Percentiles rank a stretch among this genome's conserved stretches.
Evolutionary conservation across 2,888 invertebrate species (phyloP).

Genomic region (Watsonalla cultraria): DNA sequence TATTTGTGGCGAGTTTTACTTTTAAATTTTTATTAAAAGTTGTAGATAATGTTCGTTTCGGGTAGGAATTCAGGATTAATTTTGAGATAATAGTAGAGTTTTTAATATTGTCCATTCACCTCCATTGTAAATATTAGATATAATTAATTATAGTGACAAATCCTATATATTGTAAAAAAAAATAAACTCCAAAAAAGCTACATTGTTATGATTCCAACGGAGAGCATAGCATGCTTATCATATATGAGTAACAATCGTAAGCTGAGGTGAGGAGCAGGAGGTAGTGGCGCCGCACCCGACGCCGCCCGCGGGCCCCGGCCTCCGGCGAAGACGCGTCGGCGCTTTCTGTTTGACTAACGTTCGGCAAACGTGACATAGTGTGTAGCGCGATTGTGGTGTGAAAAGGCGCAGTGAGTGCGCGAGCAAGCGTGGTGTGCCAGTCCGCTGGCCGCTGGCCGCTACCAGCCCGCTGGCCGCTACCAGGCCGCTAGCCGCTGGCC

Average conservation of each 20-base stretch:
- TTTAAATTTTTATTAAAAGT: slow-evolving; percentile 71
- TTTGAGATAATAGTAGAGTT: slow-evolving; percentile 70
- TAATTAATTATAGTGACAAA: slow-evolving; percentile 78
- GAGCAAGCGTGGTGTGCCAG: neutral
- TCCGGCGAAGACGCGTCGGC: slow-evolving; percentile 29
- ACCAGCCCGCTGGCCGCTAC: too few relatives aligned
- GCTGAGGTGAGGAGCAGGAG: slow-evolving; percentile 49
- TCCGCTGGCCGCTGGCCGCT: neutral
- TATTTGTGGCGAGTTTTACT: slow-evolving; percentile 70
- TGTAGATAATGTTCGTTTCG: slow-evolving; percentile 76
- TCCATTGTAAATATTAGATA: slow-evolving; percentile 78
- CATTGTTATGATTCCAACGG: slow-evolving; percentile 67
- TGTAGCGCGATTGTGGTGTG: slow-evolving; percentile 61
- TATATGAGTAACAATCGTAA: slow-evolving; percentile 59
- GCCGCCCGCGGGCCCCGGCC: slow-evolving; percentile 9
- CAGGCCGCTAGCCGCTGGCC: slow-evolving; percentile 8
- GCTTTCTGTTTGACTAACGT: slow-evolving; percentile 67
- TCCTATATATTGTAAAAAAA: slow-evolving; percentile 79
- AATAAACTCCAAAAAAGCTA: slow-evolving; percentile 76
- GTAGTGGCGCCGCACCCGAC: slow-evolving; percentile 18
- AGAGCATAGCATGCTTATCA: slow-evolving; percentile 57
- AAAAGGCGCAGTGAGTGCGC: slow-evolving; percentile 39
- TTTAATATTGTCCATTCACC: slow-evolving; percentile 75
- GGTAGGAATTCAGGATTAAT: slow-evolving; percentile 70
- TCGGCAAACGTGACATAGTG: slow-evolving; percentile 63